phyloP scores from a whole-genome alignment of 2,113 vertebrate species.

The Irena cyanogastra region DNA sequence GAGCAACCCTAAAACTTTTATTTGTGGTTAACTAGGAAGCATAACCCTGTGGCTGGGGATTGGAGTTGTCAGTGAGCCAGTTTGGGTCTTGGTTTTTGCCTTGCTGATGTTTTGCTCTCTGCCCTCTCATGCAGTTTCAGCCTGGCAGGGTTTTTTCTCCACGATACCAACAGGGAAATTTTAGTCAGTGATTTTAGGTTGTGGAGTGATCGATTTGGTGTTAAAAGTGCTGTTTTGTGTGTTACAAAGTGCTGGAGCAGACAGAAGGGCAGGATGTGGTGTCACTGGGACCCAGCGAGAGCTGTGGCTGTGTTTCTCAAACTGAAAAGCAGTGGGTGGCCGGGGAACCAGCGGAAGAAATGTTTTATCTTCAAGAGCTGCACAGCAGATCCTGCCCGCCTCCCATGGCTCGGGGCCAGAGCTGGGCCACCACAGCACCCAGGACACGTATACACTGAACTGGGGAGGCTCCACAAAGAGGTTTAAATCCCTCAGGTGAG shows the following conservation, averaged over 20 bases:
- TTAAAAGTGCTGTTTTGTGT: neutral
- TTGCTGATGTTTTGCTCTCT: neutral
- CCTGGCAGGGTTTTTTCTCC: neutral
- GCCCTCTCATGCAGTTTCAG: neutral
- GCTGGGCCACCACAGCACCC: neutral
- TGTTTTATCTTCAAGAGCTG: neutral
- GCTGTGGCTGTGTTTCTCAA: neutral
- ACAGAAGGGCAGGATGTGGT: neutral
- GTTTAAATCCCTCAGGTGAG: neutral
- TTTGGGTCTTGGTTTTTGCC: neutral
- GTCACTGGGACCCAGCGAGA: neutral
- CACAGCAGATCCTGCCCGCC: neutral
- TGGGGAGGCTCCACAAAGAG: neutral
- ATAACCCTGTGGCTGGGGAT: neutral
- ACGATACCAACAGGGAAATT: neutral
- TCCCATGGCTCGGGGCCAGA: neutral
- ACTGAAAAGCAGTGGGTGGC: neutral
- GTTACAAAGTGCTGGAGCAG: neutral
- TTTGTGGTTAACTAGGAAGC: neutral
- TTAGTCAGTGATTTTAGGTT: neutral
- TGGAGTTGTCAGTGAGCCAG: neutral
- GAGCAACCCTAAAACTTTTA: neutral
- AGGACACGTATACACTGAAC: neutral
- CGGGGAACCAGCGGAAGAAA: neutral
- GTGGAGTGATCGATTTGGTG: rapidly evolving